Conservation (phyloP, 1,140 invertebrate species). For the Cyclina sinensis region DNA sequence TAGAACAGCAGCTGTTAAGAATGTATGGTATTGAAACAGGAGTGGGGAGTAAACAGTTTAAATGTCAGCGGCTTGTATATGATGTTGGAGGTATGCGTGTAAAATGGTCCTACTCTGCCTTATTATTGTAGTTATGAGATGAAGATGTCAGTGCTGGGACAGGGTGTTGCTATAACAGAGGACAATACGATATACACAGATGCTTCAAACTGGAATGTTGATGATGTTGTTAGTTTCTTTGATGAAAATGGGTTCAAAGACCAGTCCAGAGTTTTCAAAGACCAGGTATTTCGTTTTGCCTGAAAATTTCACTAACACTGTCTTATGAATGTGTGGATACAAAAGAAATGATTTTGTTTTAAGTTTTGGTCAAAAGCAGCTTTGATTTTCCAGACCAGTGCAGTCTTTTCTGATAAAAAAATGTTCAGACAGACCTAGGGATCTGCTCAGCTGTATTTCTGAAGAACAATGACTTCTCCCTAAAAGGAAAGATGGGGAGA, state of each 20-base stretch:
- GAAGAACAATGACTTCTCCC: no score
- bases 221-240: conserved; percentile 94
- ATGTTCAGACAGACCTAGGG: no score
- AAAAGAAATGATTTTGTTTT: background rate
- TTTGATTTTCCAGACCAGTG: background rate
- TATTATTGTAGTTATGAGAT: conserved; percentile 54
- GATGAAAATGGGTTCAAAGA: conserved; percentile 91
- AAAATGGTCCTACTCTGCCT: no score
- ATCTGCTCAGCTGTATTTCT: no score
- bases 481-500: no score
- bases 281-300: conserved; percentile 91
- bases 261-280: conserved; percentile 92
- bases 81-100: no score
- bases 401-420: background rate
- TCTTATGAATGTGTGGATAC: background rate
- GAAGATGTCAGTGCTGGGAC: conserved; percentile 51
- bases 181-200: conserved; percentile 88
- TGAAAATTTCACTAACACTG: background rate
- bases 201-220: conserved; percentile 92
- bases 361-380: background rate
- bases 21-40: no score
- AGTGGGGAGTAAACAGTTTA: no score
- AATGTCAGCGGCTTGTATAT: no score
- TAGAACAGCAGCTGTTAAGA: no score
- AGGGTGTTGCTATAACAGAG: conserved; percentile 5